Evolutionary conservation across 2,113 vertebrate genomes (phyloP).

Genomic region (Clarias magur): DNA sequence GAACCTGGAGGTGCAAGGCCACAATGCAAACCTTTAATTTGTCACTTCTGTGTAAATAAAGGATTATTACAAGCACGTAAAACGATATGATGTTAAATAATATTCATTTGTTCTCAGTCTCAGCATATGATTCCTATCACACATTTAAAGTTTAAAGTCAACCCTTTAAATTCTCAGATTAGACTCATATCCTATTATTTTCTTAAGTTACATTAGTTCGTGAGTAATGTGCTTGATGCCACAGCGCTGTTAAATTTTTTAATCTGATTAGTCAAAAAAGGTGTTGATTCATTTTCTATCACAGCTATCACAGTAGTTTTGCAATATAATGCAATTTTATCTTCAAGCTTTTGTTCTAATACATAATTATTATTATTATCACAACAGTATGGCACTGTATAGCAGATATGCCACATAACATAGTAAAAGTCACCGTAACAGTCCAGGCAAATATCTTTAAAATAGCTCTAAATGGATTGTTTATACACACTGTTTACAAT

Average conservation of each 20-base stretch:
- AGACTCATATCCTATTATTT: not conserved
- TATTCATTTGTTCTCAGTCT: not conserved
- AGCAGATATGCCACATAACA: not conserved
- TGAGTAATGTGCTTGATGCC: not conserved
- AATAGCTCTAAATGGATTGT: not conserved
- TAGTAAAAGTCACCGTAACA: not conserved
- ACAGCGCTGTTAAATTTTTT: not conserved
- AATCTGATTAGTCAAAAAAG: not conserved
- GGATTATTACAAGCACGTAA: not conserved
- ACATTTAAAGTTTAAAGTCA: not conserved
- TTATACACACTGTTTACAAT: not conserved
- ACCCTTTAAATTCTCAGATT: not conserved
- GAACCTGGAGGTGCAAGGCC: no score
- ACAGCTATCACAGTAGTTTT: not conserved
- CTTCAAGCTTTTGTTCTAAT: not conserved
- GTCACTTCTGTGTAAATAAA: not conserved
- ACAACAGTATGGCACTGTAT: not conserved
- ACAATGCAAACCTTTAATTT: not conserved
- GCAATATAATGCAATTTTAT: not conserved
- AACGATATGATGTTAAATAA: not conserved
- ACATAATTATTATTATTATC: not conserved
- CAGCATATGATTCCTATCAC: not conserved
- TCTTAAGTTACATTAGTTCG: not conserved
- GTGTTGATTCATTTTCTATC: not conserved
- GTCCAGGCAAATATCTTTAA: not conserved